Evolutionary conservation across 2,888 invertebrate species (phyloP), one percentile per base, ranked within the genome.

Genomic region (Pterostichus niger): DNA sequence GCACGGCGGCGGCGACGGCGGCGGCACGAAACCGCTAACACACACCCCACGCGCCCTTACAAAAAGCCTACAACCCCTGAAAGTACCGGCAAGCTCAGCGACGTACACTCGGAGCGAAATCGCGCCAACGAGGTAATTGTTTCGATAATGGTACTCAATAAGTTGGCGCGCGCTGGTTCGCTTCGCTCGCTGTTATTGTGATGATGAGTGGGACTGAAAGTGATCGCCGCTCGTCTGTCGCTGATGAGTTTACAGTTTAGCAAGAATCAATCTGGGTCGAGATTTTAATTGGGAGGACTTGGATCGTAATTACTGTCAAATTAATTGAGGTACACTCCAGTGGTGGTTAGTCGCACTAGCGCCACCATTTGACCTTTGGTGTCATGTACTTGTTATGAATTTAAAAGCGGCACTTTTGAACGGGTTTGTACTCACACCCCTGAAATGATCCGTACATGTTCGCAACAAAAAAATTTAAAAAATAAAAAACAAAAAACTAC

Each of bases 401-500:
- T 64, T 52, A 68, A 71, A 56, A 40, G 46, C 56, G 59, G 68
- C 88, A 87, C 88, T 88, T 88, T 87, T 87, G 87, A 87, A 87
- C 88, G 87, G 86, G 88, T 88, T 88, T 88, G 88, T 88, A 83
- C 89, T 88, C 88, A 88, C 89, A 88, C 89, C 89, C 89, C 88
- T 87, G 87, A 89, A 89, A 89, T 88, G 89, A 90, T 89, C 88
- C 89, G 88, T 88, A 88, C 90, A 90, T 89, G 89, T 88, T 89
- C 88, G 87, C 88, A 88, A 87, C 88, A 88, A 88, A 79, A 89
- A 88, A 87, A 87, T 86, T 68, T 77, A 92, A 88, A 93, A 89
- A 88, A 88, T 85, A 88, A 89, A 89, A 89, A 88, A 88, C 87
- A 88, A 89, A 92, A 93, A 93, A 92, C 93, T 92, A 93, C 93